Evolutionary conservation across 2,113 vertebrate genomes (phyloP), one percentile per base, ranked within the genome.

Genomic region (Gymnarchus niloticus): DNA sequence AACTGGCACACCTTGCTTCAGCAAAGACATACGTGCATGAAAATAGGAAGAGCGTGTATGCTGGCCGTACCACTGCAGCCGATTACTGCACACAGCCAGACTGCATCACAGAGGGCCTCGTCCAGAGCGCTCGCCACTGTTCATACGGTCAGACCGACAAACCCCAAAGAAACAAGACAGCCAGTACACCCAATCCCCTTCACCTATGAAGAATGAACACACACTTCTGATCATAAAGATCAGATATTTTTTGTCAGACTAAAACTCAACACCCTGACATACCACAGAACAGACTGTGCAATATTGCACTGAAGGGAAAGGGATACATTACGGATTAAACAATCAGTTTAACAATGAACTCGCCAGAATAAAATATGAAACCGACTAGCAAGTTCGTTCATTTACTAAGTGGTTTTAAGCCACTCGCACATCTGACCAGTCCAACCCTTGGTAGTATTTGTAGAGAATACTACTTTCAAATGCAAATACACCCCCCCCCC

Each of bases 401-500:
- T 33, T 44, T 76, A 33, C 12, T 37, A 52, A 54, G 51, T 33
- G 12, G 25, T 54, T n/a, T 21, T 33, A 82, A 56, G 17, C 28
- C 23, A 8, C 54, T 56, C 14, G 44, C 41, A 37, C 59, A 73
- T 6, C 83, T 51, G 23, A 84, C 12, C 14, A 2, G 56, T 8
- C 57, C 51, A 46, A 44, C n/a, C 21, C 46, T n/a, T 57, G 14
- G 14, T 12, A 44, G 23, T 33, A 23, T 46, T 46, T 25, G 28
- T 44, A 10, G 69, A n/a, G 8, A 78, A 21, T 33, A 33, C 17
- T 1, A 44, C 85, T 81, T 73, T 44, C 51, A 83, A 86, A 86
- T 83, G 59, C 80, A 83, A 73, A 73, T 61, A 28, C 41, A 86
- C 77, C 21, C 41, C 77, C 21, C 73, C 41, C 10, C 84, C 54